Evolutionary conservation across 2,113 vertebrate species (phyloP).

Genomic region (Eleginops maclovinus): DNA sequence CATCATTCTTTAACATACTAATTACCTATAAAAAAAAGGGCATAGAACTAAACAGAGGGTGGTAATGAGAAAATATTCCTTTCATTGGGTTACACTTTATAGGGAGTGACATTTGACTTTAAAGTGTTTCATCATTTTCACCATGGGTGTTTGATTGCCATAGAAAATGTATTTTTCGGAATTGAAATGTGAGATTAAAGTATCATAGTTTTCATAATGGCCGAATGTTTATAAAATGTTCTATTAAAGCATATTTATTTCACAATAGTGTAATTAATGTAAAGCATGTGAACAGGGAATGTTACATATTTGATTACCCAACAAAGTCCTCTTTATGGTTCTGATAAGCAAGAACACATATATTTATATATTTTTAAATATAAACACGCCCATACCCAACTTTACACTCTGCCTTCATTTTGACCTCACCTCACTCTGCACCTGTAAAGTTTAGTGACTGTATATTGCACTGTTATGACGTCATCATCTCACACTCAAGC

Average conservation of each 20-base stretch:
- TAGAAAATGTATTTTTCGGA: not conserved
- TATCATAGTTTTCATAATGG: not conserved
- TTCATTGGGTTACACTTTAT: not conserved
- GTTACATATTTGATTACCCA: not conserved
- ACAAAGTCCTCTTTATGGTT: not conserved
- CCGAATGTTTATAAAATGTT: not conserved
- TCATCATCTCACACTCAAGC: no score
- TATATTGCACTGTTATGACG: no score
- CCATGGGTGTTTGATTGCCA: not conserved
- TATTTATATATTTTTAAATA: no score
- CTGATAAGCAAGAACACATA: not conserved
- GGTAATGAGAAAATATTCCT: not conserved
- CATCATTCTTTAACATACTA: conserved; percentile 5
- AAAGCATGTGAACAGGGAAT: not conserved
- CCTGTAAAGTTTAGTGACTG: no score
- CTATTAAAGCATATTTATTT: not conserved
- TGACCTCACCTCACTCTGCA: no score
- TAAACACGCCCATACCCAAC: no score
- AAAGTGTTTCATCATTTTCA: conserved; percentile 5
- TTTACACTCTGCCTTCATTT: no score
- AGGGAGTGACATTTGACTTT: not conserved
- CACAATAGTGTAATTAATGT: not conserved
- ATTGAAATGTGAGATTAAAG: not conserved
- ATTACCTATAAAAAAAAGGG: not conserved
- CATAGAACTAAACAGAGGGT: not conserved